Evolutionary conservation across 2,113 vertebrate species (phyloP), one percentile per base, ranked within the genome.

Genomic region (Peromyscus leucopus): DNA sequence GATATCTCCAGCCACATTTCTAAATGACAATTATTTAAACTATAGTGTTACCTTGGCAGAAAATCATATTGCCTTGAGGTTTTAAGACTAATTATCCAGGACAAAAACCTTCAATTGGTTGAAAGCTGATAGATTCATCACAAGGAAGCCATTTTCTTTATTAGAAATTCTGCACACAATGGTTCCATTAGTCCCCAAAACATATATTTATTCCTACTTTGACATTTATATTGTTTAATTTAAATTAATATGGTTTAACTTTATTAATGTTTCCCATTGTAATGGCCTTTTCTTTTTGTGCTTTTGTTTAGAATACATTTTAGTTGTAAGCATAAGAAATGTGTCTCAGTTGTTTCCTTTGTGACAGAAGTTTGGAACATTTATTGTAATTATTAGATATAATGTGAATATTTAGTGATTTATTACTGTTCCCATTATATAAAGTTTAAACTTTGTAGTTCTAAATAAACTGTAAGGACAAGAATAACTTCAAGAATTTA

Each of bases 271-370:
- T 57, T 57, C 3, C 69, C 31, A 69, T 84, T 95, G 59, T 96
- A 86, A 72, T 13, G 3, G 42, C 31, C 1, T 69, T 65, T 93
- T 79, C 22, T 88, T 93, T 91, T 76, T 91, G 65, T 95, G 74
- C 10, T 78, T 90, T 97, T 86, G 76, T 92, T 90, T 46, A 95
- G 74, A 92, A 72, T 75, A 89, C 19, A 76, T 87, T 89, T 65
- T 79, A 89, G 19, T 39, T 94, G 17, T 69, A 57, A 90, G 51
- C 36, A 22, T 46, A 90, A 91, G 33, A 92, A 80, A 71, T 42
- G 67, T 51, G 33, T 61, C 92, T 95, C 36, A 39, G 92, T 94
- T 95, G 55, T 97, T 96, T 97, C 39, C 33, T 97, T 95, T 97
- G 61, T 96, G 33, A 84, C 55, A 48, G 16, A 88, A 76, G 65